Evolutionary conservation across 2,113 vertebrate species (phyloP).

Genomic region (Aramus guarauna): DNA sequence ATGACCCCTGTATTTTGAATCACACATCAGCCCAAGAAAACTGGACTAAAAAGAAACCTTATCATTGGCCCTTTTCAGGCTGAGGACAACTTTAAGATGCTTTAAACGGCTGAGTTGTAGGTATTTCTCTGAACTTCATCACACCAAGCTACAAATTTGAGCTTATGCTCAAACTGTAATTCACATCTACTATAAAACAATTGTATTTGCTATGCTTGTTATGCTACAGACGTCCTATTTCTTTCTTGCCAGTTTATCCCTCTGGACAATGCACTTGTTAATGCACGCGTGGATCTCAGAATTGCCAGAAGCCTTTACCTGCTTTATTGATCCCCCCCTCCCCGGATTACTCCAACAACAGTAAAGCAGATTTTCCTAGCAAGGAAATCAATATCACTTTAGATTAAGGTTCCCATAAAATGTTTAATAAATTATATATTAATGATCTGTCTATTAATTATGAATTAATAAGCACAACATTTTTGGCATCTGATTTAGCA

Average conservation of each 20-base stretch:
- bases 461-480: not conserved
- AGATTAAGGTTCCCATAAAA: not conserved
- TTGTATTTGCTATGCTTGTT: not conserved
- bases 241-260: not conserved
- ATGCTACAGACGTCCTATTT: not conserved
- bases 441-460: conserved; percentile 39
- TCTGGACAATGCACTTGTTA: not conserved
- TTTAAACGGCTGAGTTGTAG: not conserved
- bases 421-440: not conserved
- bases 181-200: not conserved
- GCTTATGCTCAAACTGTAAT: not conserved
- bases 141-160: not conserved
- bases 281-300: not conserved
- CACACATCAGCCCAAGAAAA: not conserved
- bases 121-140: not conserved
- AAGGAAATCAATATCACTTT: not conserved
- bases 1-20: not conserved
- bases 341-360: not conserved
- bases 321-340: not conserved
- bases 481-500: not conserved
- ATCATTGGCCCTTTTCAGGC: not conserved
- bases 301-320: not conserved
- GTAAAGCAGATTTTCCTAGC: not conserved
- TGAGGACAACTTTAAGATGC: not conserved
- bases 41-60: not conserved